Conservation (phyloP, 2,888 invertebrate species). For the Campaea margaritaria region DNA sequence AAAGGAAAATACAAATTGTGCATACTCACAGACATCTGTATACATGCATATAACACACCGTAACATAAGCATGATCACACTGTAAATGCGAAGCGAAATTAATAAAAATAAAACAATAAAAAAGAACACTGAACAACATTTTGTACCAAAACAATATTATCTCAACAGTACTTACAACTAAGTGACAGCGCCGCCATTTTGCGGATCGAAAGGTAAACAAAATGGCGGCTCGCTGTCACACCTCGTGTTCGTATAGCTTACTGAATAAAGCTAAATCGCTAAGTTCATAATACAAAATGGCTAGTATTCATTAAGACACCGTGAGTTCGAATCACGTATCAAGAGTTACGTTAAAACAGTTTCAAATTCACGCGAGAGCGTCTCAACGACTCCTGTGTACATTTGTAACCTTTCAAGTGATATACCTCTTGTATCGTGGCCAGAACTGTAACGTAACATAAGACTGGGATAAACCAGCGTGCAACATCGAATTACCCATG, state of each 20-base stretch:
- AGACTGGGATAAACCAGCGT: constrained; percentile 53
- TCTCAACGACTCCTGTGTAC: not conserved
- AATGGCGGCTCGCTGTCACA: constrained; percentile 72
- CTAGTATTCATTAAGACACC: constrained; percentile 48
- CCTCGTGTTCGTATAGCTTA: constrained; percentile 61
- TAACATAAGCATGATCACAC: constrained; percentile 82
- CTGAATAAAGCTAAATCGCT: constrained; percentile 50
- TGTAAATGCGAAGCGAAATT: constrained; percentile 81
- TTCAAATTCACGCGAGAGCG: not conserved
- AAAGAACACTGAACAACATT: constrained; percentile 62
- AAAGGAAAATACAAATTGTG: constrained; percentile 76
- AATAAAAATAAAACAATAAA: constrained; percentile 60
- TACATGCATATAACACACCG: constrained; percentile 81
- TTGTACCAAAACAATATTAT: constrained; percentile 70
- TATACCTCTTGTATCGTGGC: constrained; percentile 31
- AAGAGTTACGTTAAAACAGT: constrained; percentile 8
- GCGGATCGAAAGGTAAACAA: constrained; percentile 58
- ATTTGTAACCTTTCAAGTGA: not conserved
- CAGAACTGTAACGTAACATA: constrained; percentile 42
- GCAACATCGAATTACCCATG: constrained; percentile 57
- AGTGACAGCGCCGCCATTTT: constrained; percentile 70
- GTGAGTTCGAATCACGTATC: constrained; percentile 24
- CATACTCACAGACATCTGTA: constrained; percentile 82
- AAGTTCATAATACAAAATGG: constrained; percentile 38
- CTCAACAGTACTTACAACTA: constrained; percentile 80